A percentile compares a stretch with the other conserved stretches of the same genome.
Conservation (phyloP, 2,797 vertebrate genomes). For the Tenualosa thibaudeaui region DNA sequence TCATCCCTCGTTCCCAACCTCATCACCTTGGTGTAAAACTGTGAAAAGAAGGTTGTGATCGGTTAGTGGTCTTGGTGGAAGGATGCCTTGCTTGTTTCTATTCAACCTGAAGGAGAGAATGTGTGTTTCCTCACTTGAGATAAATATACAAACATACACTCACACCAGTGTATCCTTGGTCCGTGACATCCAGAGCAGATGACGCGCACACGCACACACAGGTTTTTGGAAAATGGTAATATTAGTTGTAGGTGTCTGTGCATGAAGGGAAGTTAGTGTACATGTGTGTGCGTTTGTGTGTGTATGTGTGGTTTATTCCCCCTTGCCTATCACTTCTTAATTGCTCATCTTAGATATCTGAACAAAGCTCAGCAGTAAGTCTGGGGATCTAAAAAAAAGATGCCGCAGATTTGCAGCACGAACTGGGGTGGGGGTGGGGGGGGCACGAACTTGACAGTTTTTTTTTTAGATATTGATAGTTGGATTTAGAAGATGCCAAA, state of each 20-base stretch:
- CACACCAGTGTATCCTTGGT: background rate
- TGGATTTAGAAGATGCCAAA: constrained; percentile 40
- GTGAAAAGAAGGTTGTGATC: background rate
- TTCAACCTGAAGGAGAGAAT: background rate
- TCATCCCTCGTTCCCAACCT: constrained; percentile 17
- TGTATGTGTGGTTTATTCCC: background rate
- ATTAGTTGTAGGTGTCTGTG: background rate
- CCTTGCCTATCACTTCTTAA: background rate
- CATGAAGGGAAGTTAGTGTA: background rate
- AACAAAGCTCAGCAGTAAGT: constrained; percentile 45
- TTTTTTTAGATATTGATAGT: constrained; percentile 43
- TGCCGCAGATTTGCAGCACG: constrained; percentile 50
- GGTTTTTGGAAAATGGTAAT: background rate
- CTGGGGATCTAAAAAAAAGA: constrained; percentile 50
- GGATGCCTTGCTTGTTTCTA: background rate
- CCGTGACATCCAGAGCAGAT: background rate
- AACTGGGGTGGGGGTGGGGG: background rate
- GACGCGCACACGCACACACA: background rate
- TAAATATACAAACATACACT: background rate
- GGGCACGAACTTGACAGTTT: constrained; percentile 40
- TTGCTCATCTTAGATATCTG: constrained; percentile 27
- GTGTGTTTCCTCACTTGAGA: background rate
- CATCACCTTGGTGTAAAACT: background rate
- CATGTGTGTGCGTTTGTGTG: constrained; percentile 30
- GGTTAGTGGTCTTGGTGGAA: background rate